Percentiles rank a stretch among this genome's conserved stretches.
Conservation (phyloP, 2,888 invertebrate genomes). For the Alviniconcha strummeri region DNA sequence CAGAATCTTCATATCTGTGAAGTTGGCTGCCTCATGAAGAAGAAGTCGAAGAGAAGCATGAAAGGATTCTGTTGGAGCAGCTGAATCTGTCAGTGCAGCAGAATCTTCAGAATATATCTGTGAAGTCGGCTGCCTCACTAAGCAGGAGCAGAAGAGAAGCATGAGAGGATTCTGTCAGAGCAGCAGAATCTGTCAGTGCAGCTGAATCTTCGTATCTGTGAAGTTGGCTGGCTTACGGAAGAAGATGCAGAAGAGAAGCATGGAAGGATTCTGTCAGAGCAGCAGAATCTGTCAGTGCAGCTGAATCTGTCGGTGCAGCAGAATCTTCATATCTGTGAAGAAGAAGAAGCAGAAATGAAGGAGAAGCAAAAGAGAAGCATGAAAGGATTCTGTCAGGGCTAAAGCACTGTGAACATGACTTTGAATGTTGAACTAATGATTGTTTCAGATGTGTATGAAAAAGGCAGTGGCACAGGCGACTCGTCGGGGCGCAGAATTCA, state of each 20-base stretch:
- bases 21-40: no score
- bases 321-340: neutral
- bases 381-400: neutral
- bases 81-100: no score
- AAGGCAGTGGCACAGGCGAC: slow-evolving; percentile 27
- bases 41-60: no score
- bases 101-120: no score
- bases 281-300: neutral
- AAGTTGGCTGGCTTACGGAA: no score
- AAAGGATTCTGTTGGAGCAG: no score
- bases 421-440: neutral
- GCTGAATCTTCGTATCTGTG: neutral
- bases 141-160: no score
- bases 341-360: no score
- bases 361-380: neutral
- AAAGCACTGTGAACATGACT: slow-evolving; percentile 4
- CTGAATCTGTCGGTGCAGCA: neutral
- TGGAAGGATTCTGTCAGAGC: neutral
- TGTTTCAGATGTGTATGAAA: slow-evolving; percentile 52
- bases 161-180: no score
- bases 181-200: neutral
- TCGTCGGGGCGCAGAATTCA: slow-evolving; percentile 45
- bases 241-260: neutral
- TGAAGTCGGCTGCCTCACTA: no score
- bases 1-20: no score